phyloP scores from a whole-genome alignment of 2,888 invertebrate genomes.

The Rhagonycha fulva region DNA sequence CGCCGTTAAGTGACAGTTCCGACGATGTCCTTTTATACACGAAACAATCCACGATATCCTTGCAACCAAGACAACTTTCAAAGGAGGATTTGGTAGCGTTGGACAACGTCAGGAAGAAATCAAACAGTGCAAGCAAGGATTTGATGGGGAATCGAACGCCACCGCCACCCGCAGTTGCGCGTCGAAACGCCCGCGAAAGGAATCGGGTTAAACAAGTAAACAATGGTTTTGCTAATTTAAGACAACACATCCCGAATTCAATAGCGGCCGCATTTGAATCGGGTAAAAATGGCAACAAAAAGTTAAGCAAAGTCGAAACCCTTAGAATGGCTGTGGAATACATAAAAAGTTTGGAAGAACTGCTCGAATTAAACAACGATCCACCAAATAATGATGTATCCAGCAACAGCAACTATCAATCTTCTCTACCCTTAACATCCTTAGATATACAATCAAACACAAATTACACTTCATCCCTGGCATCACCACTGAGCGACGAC shows the following conservation, averaged over 20 bases:
- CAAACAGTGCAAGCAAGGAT: constrained; percentile 35
- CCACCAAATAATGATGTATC: constrained; percentile 21
- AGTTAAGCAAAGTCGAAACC: constrained; percentile 87
- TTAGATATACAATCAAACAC: constrained; percentile 44
- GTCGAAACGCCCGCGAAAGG: constrained; percentile 82
- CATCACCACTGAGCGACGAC: constrained; percentile 59
- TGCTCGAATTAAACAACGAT: constrained; percentile 69
- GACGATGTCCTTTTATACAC: not conserved
- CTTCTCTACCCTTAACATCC: constrained; percentile 55
- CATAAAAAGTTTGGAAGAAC: constrained; percentile 77
- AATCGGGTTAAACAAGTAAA: constrained; percentile 93
- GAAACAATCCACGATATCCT: not conserved
- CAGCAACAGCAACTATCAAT: constrained; percentile 19
- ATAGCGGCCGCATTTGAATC: constrained; percentile 71
- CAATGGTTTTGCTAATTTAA: constrained; percentile 85
- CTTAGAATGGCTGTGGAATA: constrained; percentile 90
- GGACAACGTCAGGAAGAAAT: constrained; percentile 47
- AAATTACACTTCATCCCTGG: constrained; percentile 43
- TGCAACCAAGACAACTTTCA: constrained; percentile 20
- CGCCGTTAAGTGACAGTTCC: not conserved
- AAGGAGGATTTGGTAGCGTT: constrained; percentile 46
- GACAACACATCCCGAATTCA: constrained; percentile 85
- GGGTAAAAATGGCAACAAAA: constrained; percentile 72
- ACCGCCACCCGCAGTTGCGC: constrained; percentile 63
- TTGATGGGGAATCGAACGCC: constrained; percentile 54